Evolutionary conservation across 2,888 invertebrate genomes (phyloP).

Genomic region (Auanema sp.): DNA sequence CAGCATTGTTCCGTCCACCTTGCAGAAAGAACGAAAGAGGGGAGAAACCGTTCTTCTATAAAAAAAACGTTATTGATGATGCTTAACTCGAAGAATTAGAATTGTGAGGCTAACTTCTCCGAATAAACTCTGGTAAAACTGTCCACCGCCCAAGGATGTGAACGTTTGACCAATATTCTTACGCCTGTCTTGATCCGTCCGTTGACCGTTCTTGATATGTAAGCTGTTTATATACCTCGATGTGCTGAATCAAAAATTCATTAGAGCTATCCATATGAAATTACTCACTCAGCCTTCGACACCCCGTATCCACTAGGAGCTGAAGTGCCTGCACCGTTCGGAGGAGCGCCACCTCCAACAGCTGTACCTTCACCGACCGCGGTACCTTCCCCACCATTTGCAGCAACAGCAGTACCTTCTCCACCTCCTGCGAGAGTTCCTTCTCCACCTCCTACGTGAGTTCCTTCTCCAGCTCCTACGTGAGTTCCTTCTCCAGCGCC

Average conservation of each 20-base stretch:
- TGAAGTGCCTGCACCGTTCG: background rate
- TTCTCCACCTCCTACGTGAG: too few species aligned
- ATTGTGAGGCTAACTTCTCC: slow-evolving; percentile 23
- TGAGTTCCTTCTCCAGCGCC: too few species aligned
- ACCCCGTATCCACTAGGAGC: background rate
- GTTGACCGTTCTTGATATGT: slow-evolving; percentile 2
- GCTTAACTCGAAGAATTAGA: too few species aligned
- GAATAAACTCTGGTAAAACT: slow-evolving; percentile 42
- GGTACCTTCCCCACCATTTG: slow-evolving; percentile 7
- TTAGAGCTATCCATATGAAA: background rate
- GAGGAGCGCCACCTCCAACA: background rate
- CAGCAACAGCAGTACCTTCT: too few species aligned
- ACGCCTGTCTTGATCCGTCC: background rate
- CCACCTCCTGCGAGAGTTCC: too few species aligned
- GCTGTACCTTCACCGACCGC: background rate
- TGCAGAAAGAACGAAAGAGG: slow-evolving; percentile 42
- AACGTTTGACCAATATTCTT: slow-evolving; percentile 25
- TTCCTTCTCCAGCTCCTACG: too few species aligned
- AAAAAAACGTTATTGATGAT: background rate
- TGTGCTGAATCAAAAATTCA: background rate
- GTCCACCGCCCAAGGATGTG: slow-evolving; percentile 37
- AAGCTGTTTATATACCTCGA: slow-evolving; percentile 1
- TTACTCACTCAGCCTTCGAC: slow-evolving; percentile 1
- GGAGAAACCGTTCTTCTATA: slow-evolving; percentile 26
- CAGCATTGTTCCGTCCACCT: slow-evolving; percentile 14